These are phyloP conservation scores for Papilio dardanus DNA, from an alignment of 1,140 invertebrate species.

Conservation along the genomic window DNA sequence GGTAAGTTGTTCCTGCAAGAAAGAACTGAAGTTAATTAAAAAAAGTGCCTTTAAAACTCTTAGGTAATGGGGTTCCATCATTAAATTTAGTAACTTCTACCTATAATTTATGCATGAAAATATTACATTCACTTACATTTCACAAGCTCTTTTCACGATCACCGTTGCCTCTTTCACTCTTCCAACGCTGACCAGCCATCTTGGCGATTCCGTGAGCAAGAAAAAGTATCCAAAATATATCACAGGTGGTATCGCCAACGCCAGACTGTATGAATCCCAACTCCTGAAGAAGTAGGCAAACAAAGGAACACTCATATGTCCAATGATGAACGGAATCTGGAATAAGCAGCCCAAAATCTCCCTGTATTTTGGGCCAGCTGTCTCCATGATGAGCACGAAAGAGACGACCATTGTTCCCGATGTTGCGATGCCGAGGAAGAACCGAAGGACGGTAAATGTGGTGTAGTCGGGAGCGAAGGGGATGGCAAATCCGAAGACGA, in stretches of 20 bases:
- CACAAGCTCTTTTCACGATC: constrained; percentile 80
- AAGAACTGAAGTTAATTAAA: not conserved
- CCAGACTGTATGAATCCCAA: constrained; percentile 83
- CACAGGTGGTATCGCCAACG: constrained; percentile 81
- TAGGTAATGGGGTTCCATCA: too few species aligned
- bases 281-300: constrained; percentile 84
- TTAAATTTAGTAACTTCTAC: too few species aligned
- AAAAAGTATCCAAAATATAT: constrained; percentile 79
- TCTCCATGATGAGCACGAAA: constrained; percentile 83
- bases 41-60: not conserved
- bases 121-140: constrained; percentile 58
- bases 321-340: constrained; percentile 81
- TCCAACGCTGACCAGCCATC: constrained; percentile 83
- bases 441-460: constrained; percentile 83
- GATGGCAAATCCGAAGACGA: constrained; percentile 82
- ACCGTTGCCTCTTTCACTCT: constrained; percentile 77
- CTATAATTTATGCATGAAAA: not conserved
- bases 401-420: constrained; percentile 85
- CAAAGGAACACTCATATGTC: constrained; percentile 83
- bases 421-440: constrained; percentile 83
- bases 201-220: constrained; percentile 82
- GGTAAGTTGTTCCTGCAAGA: constrained; percentile 82
- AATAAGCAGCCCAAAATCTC: constrained; percentile 77
- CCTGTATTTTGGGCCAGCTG: constrained; percentile 64
- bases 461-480: constrained; percentile 84